A percentile compares a stretch with the other conserved stretches of the same genome.
Conservation (phyloP, 2,113 vertebrate species). For the Piaya cayana region DNA sequence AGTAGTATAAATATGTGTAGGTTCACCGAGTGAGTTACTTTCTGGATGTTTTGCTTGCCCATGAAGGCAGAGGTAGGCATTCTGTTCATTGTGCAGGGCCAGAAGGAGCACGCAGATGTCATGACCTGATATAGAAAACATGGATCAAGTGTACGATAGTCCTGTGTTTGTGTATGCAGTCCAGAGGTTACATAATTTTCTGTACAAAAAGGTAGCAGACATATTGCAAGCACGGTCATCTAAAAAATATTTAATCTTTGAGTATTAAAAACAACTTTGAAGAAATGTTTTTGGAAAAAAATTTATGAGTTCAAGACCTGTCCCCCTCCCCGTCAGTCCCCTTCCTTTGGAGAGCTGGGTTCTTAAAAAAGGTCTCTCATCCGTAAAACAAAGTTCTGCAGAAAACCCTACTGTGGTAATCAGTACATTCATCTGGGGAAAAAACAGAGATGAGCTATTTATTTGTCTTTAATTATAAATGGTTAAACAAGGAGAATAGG, state of each 20-base stretch:
- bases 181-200: neutral
- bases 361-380: neutral
- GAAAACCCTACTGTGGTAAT: neutral
- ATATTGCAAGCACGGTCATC: neutral
- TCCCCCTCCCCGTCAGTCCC: neutral
- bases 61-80: neutral
- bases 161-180: neutral
- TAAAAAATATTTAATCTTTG: neutral
- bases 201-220: neutral
- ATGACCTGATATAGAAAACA: neutral
- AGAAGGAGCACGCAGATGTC: neutral
- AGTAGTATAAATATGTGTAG: neutral
- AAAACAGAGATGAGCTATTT: slow-evolving; percentile 42
- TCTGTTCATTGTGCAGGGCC: neutral
- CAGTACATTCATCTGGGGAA: neutral
- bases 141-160: neutral
- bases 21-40: neutral
- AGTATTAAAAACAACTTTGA: neutral
- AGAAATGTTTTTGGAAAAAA: neutral
- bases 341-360: neutral
- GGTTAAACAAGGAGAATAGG: slow-evolving; percentile 69
- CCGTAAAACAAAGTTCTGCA: neutral
- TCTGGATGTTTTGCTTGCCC: neutral
- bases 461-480: slow-evolving; percentile 65
- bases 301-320: neutral